A percentile compares a stretch with the other conserved stretches of the same genome.
Conservation (phyloP, 2,113 vertebrate genomes). For the Uria aalge region DNA sequence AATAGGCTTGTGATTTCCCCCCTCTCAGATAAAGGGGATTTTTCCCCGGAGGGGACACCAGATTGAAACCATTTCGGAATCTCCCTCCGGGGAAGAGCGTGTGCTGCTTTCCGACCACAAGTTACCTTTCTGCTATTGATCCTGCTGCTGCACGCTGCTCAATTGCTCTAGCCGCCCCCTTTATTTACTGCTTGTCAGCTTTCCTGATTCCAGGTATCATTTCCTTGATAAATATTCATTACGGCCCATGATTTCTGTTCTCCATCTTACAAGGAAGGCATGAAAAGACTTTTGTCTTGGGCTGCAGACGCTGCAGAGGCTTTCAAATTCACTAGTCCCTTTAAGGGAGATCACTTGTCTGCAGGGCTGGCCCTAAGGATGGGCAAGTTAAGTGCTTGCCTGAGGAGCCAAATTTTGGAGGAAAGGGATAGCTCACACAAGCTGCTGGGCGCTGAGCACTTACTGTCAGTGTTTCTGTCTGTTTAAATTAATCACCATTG, state of each 20-base stretch:
- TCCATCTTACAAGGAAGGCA: background rate
- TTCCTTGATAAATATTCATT: background rate
- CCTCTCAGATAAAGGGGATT: background rate
- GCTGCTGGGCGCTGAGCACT: accelerated
- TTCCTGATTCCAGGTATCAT: background rate
- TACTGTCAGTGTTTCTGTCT: background rate
- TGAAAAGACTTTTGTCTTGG: background rate
- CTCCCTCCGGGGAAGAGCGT: background rate
- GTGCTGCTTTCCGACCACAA: background rate
- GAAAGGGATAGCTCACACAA: background rate
- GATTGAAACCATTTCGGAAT: background rate
- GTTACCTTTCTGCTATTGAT: background rate
- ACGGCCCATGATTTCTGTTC: background rate
- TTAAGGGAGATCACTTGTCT: background rate
- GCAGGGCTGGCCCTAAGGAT: background rate
- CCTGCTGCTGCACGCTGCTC: accelerated
- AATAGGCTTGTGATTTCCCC: background rate
- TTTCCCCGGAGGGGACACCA: background rate
- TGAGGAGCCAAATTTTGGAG: background rate
- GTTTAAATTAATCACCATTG: background rate
- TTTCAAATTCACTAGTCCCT: background rate
- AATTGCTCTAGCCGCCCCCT: accelerated
- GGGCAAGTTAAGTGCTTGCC: background rate
- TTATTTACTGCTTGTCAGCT: background rate
- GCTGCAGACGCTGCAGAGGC: background rate